phyloP scores from a whole-genome alignment of 2,888 invertebrate genomes.

The Sialis lutaria region DNA sequence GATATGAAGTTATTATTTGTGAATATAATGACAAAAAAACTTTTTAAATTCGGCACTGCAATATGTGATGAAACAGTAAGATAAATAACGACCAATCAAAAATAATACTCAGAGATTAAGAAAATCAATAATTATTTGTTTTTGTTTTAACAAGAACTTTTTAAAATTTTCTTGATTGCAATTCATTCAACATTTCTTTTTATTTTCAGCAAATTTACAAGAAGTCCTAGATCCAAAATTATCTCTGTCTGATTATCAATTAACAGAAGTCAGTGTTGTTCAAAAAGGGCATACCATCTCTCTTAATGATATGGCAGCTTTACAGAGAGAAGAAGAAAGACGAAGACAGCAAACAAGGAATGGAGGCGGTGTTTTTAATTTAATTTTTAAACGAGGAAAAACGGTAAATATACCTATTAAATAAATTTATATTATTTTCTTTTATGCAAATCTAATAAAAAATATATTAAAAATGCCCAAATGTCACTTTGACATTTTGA shows the following conservation, averaged over 20 bases:
- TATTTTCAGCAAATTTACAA: slow-evolving; percentile 34
- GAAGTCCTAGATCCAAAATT: slow-evolving; percentile 37
- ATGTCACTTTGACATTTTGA: no score
- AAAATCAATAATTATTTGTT: no score
- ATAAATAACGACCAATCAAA: no score
- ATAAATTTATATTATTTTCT: background rate
- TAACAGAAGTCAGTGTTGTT: slow-evolving; percentile 44
- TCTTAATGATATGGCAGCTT: slow-evolving; percentile 32
- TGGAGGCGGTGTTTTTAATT: slow-evolving; percentile 31
- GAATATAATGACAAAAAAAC: no score
- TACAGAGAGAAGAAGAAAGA: slow-evolving; percentile 36
- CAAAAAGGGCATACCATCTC: slow-evolving; percentile 30
- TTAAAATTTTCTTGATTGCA: no score
- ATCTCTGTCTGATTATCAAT: slow-evolving; percentile 41
- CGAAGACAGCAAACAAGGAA: slow-evolving; percentile 30
- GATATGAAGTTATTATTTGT: no score
- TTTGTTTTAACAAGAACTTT: no score
- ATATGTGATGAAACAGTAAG: no score
- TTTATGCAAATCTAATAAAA: background rate
- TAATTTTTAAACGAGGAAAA: slow-evolving; percentile 29
- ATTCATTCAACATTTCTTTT: slow-evolving; percentile 1
- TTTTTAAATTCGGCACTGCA: no score
- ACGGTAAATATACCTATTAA: slow-evolving; percentile 17
- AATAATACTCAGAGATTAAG: no score
- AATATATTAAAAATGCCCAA: no score